Evolutionary conservation across 2,113 vertebrate genomes (phyloP), one percentile per base, ranked within the genome.

Genomic region (Micronisus gabar): DNA sequence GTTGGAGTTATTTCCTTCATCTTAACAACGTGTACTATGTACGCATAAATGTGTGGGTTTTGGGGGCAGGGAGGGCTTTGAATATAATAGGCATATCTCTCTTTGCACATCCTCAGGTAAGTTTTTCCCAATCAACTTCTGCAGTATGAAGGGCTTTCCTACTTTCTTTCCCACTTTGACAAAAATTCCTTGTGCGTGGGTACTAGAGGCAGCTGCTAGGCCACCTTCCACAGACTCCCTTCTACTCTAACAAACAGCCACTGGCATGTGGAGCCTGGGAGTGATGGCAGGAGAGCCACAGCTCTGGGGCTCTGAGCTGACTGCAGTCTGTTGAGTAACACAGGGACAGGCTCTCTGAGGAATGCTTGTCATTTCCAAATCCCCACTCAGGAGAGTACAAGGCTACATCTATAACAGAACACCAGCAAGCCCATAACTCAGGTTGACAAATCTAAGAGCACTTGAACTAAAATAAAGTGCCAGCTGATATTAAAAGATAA

Each of bases 1-100:
- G 38, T 1, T 59, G 50, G 48, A 80, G 85, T 26, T 41, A 41
- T 6, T 71, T 78, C n/a, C 26, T 30, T 67, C 38, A 47, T 30
- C 26, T 23, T 19, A 45, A 20, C 13, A 48, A 45, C 1, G 0
- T 2, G 18, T n/a, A 26, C 27, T 22, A 30, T 3, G 19, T 4
- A 43, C 4, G 21, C 16, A 67, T 11, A 80, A 81, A 74, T 18
- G 10, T 11, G 22, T 6, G 32, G 20, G 9, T 14, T 84, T 62
- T 19, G 25, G 25, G 26, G 11, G 15, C 3, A 6, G 10, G 36
- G 30, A 59, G 5, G 45, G 4, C 8, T 95, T 81, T 66, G 52
- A 62, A 30, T 71, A 4, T 3, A 52, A 67, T 1, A 74, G 22
- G 21, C 10, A 13, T 2, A 48, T 34, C 5, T 21, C 15, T 52